Evolutionary conservation across 2,888 invertebrate genomes (phyloP).

Genomic region (Papilio elwesi): DNA sequence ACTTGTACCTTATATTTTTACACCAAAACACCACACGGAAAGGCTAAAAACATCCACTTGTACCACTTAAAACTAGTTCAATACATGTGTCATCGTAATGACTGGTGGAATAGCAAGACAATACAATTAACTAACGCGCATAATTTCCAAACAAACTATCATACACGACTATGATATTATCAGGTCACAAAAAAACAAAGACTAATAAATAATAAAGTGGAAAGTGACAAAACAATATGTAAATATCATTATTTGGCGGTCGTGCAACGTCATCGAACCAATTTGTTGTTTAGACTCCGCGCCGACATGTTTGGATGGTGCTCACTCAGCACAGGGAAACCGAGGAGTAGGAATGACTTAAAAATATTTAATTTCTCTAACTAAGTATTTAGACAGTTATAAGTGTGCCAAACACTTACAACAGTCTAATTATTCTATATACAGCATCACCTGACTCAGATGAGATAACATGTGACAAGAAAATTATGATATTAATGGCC

Average conservation of each 20-base stretch:
- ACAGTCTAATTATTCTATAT: too few species aligned
- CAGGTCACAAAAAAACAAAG: conserved; percentile 55
- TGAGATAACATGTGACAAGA: too few species aligned
- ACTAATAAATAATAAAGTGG: conserved; percentile 66
- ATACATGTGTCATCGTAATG: conserved; percentile 48
- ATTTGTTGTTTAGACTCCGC: conserved; percentile 66
- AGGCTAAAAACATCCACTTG: not conserved
- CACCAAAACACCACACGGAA: too few species aligned
- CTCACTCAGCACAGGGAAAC: conserved; percentile 53
- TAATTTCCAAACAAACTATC: conserved; percentile 73
- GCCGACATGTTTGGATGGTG: conserved; percentile 63
- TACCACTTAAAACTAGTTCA: conserved; percentile 35
- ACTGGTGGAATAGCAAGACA: conserved; percentile 64
- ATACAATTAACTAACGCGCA: conserved; percentile 66
- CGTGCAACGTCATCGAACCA: conserved; percentile 74
- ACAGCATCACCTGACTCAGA: too few species aligned
- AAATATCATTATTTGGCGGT: conserved; percentile 78
- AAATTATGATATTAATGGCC: too few species aligned
- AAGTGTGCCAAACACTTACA: too few species aligned
- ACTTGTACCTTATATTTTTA: too few species aligned
- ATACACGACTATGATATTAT: conserved; percentile 59
- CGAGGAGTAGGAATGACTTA: conserved; percentile 33
- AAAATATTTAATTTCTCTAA: not conserved
- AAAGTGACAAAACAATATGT: conserved; percentile 84
- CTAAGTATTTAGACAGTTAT: too few species aligned